phyloP scores from a whole-genome alignment of 2,888 invertebrate species.

The Spodoptera picta region DNA sequence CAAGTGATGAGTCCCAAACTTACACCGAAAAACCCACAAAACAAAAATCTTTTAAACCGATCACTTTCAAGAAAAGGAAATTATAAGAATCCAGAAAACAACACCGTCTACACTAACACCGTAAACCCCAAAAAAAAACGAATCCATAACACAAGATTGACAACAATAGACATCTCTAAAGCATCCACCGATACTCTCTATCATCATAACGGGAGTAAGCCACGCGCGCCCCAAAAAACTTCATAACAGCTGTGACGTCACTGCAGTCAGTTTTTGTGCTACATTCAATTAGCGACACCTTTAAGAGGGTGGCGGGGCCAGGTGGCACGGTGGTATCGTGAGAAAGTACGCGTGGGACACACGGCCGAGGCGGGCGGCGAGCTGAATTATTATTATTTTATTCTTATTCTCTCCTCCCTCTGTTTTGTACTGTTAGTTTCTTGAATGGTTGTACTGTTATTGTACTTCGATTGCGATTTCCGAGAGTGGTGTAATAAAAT shows the following conservation, averaged over 20 bases:
- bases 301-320: slow-evolving; percentile 43
- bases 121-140: no score
- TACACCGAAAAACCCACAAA: no score
- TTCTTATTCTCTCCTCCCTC: slow-evolving; percentile 20
- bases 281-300: slow-evolving; percentile 52
- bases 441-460: slow-evolving; percentile 40
- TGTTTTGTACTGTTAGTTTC: slow-evolving; percentile 31
- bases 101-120: no score
- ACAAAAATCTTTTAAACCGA: no score
- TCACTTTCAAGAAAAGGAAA: no score
- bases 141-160: background rate
- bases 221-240: slow-evolving; percentile 47
- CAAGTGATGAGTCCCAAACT: no score
- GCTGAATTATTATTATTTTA: slow-evolving; percentile 38
- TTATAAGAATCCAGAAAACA: no score
- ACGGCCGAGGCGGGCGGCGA: slow-evolving; percentile 56
- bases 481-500: slow-evolving; percentile 39
- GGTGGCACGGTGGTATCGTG: slow-evolving; percentile 47
- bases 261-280: slow-evolving; percentile 18
- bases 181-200: background rate
- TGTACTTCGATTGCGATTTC: slow-evolving; percentile 27
- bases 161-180: background rate
- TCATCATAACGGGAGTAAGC: slow-evolving; percentile 15
- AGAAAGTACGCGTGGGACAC: slow-evolving; percentile 55
- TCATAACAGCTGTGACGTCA: slow-evolving; percentile 39